phyloP scores from a whole-genome alignment of 1,140 invertebrate species.

The Macrocentrus cingulum region DNA sequence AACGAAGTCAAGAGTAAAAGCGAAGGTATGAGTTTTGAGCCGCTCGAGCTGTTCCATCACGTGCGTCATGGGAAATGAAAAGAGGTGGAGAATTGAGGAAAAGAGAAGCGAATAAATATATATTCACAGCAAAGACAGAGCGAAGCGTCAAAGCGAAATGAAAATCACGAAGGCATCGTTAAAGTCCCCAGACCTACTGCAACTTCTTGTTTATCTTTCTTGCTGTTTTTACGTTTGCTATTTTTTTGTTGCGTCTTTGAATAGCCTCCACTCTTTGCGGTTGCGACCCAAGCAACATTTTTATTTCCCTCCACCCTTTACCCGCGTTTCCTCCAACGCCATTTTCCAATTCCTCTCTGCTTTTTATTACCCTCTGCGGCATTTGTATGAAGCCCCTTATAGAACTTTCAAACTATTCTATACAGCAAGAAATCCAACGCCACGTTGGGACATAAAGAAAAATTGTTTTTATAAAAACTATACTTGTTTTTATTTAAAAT shows the following conservation, averaged over 20 bases:
- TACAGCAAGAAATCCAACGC: no score
- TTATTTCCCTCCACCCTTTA: not conserved
- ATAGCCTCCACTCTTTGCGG: conserved; percentile 1
- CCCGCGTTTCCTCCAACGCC: not conserved
- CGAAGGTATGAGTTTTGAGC: conserved; percentile 26
- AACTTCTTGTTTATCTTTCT: conserved; percentile 6
- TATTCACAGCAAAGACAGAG: conserved; percentile 4
- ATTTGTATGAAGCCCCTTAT: not conserved
- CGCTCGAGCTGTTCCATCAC: conserved; percentile 2
- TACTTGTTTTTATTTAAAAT: no score
- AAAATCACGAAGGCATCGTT: conserved; percentile 23
- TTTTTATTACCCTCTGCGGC: not conserved
- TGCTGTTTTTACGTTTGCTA: not conserved
- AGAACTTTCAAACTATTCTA: not conserved
- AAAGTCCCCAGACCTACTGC: not conserved
- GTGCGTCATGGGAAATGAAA: conserved; percentile 15
- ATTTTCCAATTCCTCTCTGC: not conserved
- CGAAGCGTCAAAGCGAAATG: conserved; percentile 19
- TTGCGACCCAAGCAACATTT: not conserved
- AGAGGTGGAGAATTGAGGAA: not conserved
- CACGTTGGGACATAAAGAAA: no score
- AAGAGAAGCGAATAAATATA: conserved; percentile 3
- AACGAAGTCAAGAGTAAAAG: not conserved
- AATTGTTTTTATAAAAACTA: no score
- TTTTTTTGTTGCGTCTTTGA: not conserved